Evolutionary conservation across 2,797 vertebrate species (phyloP).

Genomic region (Lycodopsis pacificus): DNA sequence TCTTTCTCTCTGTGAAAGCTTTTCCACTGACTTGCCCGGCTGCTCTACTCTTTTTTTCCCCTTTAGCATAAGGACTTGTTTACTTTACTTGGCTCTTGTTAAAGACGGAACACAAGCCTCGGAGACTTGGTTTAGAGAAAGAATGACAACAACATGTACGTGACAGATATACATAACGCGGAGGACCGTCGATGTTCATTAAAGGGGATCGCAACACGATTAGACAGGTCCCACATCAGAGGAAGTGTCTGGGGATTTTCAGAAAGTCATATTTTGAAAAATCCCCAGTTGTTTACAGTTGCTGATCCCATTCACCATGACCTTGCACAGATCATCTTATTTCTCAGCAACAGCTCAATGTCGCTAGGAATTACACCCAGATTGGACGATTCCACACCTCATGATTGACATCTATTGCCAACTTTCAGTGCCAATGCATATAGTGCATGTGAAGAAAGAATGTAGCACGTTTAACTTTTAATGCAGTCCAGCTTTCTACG

Average conservation of each 20-base stretch:
- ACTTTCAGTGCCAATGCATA: background rate
- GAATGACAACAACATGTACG: slow-evolving; percentile 50
- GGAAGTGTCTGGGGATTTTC: slow-evolving; percentile 31
- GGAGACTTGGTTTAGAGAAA: slow-evolving; percentile 48
- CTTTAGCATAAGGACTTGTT: slow-evolving; percentile 74
- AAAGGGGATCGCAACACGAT: slow-evolving; percentile 24
- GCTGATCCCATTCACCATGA: background rate
- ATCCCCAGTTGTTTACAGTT: slow-evolving; percentile 9
- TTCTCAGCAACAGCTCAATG: background rate
- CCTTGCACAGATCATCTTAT: background rate
- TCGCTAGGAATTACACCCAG: background rate
- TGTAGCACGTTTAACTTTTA: background rate
- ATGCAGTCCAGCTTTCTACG: background rate
- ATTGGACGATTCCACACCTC: background rate
- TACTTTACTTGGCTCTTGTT: slow-evolving; percentile 71
- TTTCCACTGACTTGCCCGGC: slow-evolving; percentile 64
- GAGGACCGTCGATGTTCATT: slow-evolving; percentile 13
- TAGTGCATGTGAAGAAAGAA: background rate
- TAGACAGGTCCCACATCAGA: slow-evolving; percentile 52
- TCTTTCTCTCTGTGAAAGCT: slow-evolving; percentile 51
- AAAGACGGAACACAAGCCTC: slow-evolving; percentile 57
- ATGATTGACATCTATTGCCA: background rate
- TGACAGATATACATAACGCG: slow-evolving; percentile 48
- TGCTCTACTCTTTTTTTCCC: slow-evolving; percentile 27
- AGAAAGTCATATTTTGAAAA: slow-evolving; percentile 41